Base-by-base conservation (phyloP, 2,113 vertebrate species). In the Cichladusa arquata region DNA sequence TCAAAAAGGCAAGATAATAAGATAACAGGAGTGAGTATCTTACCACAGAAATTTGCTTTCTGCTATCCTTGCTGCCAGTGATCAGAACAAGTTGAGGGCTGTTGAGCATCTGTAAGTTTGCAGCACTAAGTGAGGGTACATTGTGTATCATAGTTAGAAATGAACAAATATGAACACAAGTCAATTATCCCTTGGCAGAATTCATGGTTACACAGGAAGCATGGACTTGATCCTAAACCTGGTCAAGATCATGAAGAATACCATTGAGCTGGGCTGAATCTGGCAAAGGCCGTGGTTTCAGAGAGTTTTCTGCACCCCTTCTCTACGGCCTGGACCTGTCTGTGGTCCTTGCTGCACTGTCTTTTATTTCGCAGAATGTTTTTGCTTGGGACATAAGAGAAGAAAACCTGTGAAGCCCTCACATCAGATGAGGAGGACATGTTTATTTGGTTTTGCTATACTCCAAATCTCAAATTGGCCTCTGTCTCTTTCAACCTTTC, bases 381-480 rank as follows among this genome's bases (percentile, higher is more conserved):
- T 92, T 93, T 89, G 58, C 73, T 95, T 95, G 89, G 77, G 91
- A 84, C 83, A 53, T 58, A 19, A 88, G 62, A 91, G 88, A 95
- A 93, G 76, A 90, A 93, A 93, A 90, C 48, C 86, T 74, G 40
- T 2, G 3, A 90, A 94, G 53, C n/a, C 69, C 17, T 88, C 69
- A 93, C 23, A 11, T 81, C 80, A 86, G 80, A 94, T 72, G 79
- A 89, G 61, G 36, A 81, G 23, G 19, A 73, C 40, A 1, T 65
- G 25, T 79, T 72, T 86, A 82, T 47, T 89, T 86, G 42, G 1
- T 88, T 94, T 91, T 91, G 71, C 65, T 92, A 8, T 83, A 83
- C 84, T 92, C 78, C 84, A 95, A 73, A 95, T 79, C 92, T 73
- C 69, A 51, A 80, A 73, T 56, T 85, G 91, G 80, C 74, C 47